phyloP scores from a whole-genome alignment of 2,797 vertebrate species.

The Falco columbarius region DNA sequence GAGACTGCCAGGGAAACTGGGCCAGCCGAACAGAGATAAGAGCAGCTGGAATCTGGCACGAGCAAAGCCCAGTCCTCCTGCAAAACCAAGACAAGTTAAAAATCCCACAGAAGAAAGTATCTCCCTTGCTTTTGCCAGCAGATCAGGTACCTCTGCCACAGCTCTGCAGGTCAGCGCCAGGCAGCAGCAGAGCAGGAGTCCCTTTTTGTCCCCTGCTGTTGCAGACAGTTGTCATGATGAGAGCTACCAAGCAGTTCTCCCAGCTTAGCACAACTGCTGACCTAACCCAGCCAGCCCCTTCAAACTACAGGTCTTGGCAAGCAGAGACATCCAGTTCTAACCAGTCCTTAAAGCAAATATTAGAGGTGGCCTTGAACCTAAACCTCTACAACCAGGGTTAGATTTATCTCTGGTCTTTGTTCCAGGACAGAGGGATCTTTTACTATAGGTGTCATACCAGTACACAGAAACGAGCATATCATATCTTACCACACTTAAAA shows the following conservation, averaged over 20 bases:
- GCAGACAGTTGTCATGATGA: background rate
- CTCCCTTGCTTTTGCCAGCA: background rate
- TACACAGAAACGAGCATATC: background rate
- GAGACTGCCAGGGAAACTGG: constrained; percentile 4
- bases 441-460: background rate
- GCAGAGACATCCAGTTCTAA: background rate
- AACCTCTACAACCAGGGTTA: background rate
- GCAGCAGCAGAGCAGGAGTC: background rate
- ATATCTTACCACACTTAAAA: background rate
- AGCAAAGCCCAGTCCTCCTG: background rate
- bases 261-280: background rate
- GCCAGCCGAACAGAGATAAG: background rate
- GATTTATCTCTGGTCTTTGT: background rate
- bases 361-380: background rate
- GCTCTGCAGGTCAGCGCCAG: background rate
- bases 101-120: background rate
- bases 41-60: constrained; percentile 6
- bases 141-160: background rate
- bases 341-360: background rate
- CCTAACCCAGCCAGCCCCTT: background rate
- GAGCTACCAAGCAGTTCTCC: background rate
- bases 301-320: background rate
- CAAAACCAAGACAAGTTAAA: constrained; percentile 1
- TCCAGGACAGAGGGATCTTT: background rate
- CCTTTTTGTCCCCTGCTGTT: background rate